Evolutionary conservation across 2,113 vertebrate species (phyloP).

Genomic region (Formicarius rufipectus): DNA sequence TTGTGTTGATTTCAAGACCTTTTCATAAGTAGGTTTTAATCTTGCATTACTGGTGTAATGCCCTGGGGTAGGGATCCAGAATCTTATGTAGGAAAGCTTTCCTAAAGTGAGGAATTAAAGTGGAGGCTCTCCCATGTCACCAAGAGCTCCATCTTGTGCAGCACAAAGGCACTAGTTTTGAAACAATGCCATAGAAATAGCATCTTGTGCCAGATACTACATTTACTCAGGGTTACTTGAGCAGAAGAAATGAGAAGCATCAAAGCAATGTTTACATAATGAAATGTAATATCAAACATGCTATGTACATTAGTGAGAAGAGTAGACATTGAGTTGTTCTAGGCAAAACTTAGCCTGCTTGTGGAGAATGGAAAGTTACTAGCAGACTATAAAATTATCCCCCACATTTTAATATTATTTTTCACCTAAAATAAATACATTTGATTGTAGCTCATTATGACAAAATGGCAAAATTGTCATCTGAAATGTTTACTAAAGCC

Average conservation of each 20-base stretch:
- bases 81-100: background rate
- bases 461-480: background rate
- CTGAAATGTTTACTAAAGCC: background rate
- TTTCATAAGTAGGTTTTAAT: background rate
- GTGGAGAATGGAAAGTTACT: conserved; percentile 55
- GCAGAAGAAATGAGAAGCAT: conserved; percentile 68
- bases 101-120: background rate
- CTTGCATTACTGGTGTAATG: background rate
- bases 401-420: background rate
- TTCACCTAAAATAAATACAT: background rate
- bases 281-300: conserved; percentile 54
- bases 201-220: conserved; percentile 51
- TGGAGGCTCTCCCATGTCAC: background rate
- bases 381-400: background rate
- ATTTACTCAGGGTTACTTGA: conserved; percentile 68
- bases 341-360: conserved; percentile 35
- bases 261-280: conserved; percentile 65
- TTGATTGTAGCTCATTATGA: background rate
- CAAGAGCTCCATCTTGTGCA: conserved; percentile 26
- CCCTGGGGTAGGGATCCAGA: background rate
- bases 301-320: conserved; percentile 51
- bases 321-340: conserved; percentile 21
- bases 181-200: conserved; percentile 13
- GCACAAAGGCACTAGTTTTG: conserved; percentile 49
- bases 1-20: background rate